These are phyloP conservation scores for Acipenser transmontanus DNA, from an alignment of 2,797 vertebrate genomes.

Conservation along the genomic window DNA sequence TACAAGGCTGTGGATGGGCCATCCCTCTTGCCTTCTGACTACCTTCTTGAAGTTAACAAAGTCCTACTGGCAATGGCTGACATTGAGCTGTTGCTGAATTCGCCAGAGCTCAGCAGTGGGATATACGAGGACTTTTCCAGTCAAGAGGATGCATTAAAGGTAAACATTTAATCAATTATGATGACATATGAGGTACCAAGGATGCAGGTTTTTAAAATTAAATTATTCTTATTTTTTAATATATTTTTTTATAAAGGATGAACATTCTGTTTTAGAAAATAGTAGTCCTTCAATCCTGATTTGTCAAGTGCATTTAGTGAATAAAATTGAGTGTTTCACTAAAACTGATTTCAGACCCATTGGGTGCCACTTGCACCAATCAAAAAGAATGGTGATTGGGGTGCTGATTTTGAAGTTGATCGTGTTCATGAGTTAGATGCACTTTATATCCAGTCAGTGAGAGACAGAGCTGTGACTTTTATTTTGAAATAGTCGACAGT, in stretches of 20 bases:
- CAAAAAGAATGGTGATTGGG: conserved; percentile 1
- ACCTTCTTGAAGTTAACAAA: conserved; percentile 86
- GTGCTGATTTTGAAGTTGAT: conserved; percentile 7
- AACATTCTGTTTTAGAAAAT: no score
- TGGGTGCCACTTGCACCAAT: background rate
- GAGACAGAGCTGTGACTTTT: background rate
- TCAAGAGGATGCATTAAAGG: conserved; percentile 85
- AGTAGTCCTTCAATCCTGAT: no score
- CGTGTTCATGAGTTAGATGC: background rate
- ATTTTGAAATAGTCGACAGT: background rate
- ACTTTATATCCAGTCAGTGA: background rate
- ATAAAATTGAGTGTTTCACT: background rate
- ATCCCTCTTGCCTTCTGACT: conserved; percentile 64
- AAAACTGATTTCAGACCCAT: background rate
- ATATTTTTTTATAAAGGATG: background rate
- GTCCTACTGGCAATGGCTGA: conserved; percentile 79
- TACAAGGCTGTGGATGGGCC: conserved; percentile 8
- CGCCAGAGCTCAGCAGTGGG: conserved; percentile 73
- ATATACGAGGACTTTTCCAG: conserved; percentile 81
- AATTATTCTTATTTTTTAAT: background rate
- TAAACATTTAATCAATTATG: conserved; percentile 32
- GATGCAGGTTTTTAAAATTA: no score
- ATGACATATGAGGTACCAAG: no score
- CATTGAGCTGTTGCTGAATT: conserved; percentile 79
- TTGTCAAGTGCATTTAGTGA: conserved; percentile 3